Evolutionary conservation across 2,113 vertebrate species (phyloP).

Genomic region (Balaenoptera acutorostrata): DNA sequence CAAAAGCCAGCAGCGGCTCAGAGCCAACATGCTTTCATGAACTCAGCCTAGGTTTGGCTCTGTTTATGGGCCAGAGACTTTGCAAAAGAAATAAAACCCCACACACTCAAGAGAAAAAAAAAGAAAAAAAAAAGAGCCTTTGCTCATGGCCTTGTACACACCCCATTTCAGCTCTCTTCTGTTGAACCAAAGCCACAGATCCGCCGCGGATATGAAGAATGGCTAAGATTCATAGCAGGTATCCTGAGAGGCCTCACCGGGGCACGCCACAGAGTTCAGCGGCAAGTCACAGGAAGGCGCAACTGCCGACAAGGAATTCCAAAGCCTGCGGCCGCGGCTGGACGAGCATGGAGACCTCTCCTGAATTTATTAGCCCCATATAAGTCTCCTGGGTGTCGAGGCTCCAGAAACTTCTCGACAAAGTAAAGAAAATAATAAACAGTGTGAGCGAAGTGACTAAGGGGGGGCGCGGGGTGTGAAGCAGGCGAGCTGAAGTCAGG

Average conservation of each 20-base stretch:
- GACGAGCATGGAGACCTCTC: background rate
- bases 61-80: constrained; percentile 2
- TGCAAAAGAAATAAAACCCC: constrained; percentile 39
- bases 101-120: background rate
- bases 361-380: constrained; percentile 35
- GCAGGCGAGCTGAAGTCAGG: background rate
- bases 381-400: constrained; percentile 26
- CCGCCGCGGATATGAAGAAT: constrained; percentile 9
- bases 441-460: background rate
- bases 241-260: constrained; percentile 34
- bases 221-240: constrained; percentile 49
- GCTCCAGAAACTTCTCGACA: constrained; percentile 51
- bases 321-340: background rate
- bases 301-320: background rate
- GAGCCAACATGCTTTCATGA: constrained; percentile 41
- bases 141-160: background rate
- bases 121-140: background rate
- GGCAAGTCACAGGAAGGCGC: constrained; percentile 53
- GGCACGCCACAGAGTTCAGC: background rate
- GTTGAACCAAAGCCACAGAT: constrained; percentile 2
- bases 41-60: constrained; percentile 44
- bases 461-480: background rate
- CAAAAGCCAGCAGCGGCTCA: background rate
- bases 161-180: constrained; percentile 22
- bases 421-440: constrained; percentile 46